A percentile compares a stretch with the other conserved stretches of the same genome.
These are phyloP conservation scores for Crotalus horridus DNA, from an alignment of 2,113 vertebrate genomes.

Conservation along the genomic window DNA sequence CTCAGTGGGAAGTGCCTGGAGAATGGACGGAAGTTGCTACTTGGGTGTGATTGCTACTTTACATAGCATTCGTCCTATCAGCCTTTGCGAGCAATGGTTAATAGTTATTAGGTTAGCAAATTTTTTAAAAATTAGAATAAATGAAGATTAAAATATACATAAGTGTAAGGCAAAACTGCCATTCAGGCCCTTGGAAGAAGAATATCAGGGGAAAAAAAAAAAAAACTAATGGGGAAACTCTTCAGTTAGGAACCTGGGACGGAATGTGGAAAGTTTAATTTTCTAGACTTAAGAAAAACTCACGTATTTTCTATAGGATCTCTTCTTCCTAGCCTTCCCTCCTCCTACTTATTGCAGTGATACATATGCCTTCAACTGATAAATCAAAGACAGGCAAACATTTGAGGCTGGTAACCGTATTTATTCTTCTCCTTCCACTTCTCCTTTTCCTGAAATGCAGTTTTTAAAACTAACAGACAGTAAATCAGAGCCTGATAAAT, in stretches of 20 bases:
- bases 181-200: not conserved
- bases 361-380: not conserved
- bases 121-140: not conserved
- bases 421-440: not conserved
- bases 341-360: not conserved
- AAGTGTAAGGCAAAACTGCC: not conserved
- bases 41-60: not conserved
- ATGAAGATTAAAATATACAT: not conserved
- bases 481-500: not conserved
- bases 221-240: not conserved
- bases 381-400: not conserved
- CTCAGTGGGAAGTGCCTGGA: not conserved
- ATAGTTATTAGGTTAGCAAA: not conserved
- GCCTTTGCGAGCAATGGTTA: not conserved
- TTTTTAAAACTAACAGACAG: not conserved
- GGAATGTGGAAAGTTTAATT: not conserved
- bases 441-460: not conserved
- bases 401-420: not conserved
- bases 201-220: accelerated
- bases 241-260: not conserved
- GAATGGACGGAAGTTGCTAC: not conserved
- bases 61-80: not conserved
- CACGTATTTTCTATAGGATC: not conserved
- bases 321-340: not conserved
- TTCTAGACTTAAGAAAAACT: not conserved